Conservation (phyloP, 2,113 vertebrate species). For the Neofelis nebulosa region DNA sequence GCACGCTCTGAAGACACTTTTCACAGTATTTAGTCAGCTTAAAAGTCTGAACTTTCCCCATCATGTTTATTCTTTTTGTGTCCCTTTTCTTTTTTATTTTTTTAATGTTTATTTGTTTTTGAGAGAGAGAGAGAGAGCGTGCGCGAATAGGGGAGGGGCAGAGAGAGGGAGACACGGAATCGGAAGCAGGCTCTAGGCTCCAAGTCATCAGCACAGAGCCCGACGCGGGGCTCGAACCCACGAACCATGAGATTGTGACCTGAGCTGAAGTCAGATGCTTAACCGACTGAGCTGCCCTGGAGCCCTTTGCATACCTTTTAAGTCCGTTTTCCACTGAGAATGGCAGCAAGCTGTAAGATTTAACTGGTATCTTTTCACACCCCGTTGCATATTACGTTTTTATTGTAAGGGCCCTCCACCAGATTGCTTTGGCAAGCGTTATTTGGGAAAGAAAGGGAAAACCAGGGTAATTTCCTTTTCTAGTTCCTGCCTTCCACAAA, state of each 20-base stretch:
- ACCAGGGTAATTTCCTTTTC: conserved; percentile 36
- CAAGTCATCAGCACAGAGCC: too few species aligned
- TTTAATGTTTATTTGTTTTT: too few species aligned
- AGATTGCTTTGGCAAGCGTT: conserved; percentile 76
- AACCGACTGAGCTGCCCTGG: too few species aligned
- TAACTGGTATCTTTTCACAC: conserved; percentile 17
- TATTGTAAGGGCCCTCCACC: conserved; percentile 47
- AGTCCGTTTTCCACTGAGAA: not conserved
- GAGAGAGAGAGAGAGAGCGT: too few species aligned
- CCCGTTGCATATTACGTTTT: conserved; percentile 33
- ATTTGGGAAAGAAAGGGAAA: conserved; percentile 76
- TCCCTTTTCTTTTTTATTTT: not conserved
- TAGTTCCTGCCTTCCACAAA: conserved; percentile 65
- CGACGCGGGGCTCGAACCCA: too few species aligned
- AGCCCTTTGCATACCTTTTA: not conserved
- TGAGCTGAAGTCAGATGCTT: too few species aligned
- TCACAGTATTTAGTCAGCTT: accelerated
- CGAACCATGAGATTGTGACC: too few species aligned
- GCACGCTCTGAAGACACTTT: too few species aligned
- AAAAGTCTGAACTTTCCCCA: too few species aligned
- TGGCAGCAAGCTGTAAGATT: not conserved
- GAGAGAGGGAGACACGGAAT: too few species aligned
- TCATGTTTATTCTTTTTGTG: not conserved
- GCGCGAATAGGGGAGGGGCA: too few species aligned
- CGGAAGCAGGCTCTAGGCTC: too few species aligned